These are phyloP conservation scores for Enhydra lutris DNA, from an alignment of 2,113 vertebrate genomes.

Conservation along the genomic window DNA sequence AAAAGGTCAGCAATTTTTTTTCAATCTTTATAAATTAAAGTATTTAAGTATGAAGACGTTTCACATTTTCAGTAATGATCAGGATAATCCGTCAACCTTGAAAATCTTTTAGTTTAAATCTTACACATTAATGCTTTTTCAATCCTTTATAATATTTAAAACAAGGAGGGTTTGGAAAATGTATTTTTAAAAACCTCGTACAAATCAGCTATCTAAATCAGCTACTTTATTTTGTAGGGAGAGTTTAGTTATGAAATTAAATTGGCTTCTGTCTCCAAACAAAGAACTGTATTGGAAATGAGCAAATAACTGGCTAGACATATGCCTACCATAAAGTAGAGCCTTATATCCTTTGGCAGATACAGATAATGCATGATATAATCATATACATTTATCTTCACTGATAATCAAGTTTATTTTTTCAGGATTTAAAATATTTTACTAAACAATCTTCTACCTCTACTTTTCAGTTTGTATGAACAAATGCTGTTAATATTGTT, in stretches of 20 bases:
- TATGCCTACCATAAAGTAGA: background rate
- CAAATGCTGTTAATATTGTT: conserved; percentile 13
- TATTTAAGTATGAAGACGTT: background rate
- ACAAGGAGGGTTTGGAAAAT: conserved; percentile 52
- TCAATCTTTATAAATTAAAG: background rate
- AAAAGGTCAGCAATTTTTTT: background rate
- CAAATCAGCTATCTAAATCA: conserved; percentile 39
- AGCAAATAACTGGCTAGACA: conserved; percentile 9
- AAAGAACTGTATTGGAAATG: conserved; percentile 45
- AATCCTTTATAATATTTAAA: background rate
- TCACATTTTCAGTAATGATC: background rate
- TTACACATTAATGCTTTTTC: background rate
- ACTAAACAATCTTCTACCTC: background rate
- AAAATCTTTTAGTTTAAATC: conserved; percentile 11
- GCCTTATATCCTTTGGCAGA: background rate
- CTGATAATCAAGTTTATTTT: conserved; percentile 20
- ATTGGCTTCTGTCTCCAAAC: conserved; percentile 47
- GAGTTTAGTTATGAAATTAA: conserved; percentile 44
- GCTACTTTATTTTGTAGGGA: conserved; percentile 23
- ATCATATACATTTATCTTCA: conserved; percentile 31
- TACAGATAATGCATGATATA: conserved; percentile 42
- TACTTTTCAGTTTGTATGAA: background rate
- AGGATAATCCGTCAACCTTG: background rate
- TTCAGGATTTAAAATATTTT: conserved; percentile 43
- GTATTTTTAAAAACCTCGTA: background rate